Base-by-base conservation (phyloP, 2,797 vertebrate genomes). In the Pseudochirops corinnae region DNA sequence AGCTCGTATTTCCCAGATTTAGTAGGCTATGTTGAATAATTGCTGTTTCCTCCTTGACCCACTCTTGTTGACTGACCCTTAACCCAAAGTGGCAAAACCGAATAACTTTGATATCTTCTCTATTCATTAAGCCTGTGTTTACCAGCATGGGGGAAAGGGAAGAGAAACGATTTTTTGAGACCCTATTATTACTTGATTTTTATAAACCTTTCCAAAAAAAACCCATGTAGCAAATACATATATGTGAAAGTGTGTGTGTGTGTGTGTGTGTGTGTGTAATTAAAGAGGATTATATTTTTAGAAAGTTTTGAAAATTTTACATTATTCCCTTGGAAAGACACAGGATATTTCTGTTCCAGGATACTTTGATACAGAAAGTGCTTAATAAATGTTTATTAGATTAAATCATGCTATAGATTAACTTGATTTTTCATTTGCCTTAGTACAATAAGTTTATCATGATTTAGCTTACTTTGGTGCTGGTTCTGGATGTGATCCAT, bases 401-500 rank as follows among this genome's bases (percentile, higher is more conserved):
- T 26, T 82, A 82, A 82, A 11, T 82, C 39, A 87, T 50, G 9
- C 21, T 87, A 24, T 50, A 12, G 74, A 46, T 82, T 82, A 82
- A 82, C 21, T 82, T 82, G 18, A 24, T 46, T 82, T 7, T 82
- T 82, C n/a, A 82, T 90, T 58, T 95, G 90, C 94, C 57, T 96
- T 74, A 55, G 18, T 55, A 18, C 26, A 93, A 74, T 57, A 18
- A 94, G n/a, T 87, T 92, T 90, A 90, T 90, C 92, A 91, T 16
- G 95, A 56, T 92, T 95, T 95, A 93, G 52, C 95, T 97, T 93
- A 82, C 57, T 90, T 50, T 87, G 24, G 39, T 50, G 7, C 74
- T 87, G 24, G 9, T 9, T 87, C 39, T 87, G 11, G 9, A 87
- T 28, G 2, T 87, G 39, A 50, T 74, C 16, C 13, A 39, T 74